Evolutionary conservation across 2,113 vertebrate species (phyloP).

Genomic region (Nesogale talazaci): DNA sequence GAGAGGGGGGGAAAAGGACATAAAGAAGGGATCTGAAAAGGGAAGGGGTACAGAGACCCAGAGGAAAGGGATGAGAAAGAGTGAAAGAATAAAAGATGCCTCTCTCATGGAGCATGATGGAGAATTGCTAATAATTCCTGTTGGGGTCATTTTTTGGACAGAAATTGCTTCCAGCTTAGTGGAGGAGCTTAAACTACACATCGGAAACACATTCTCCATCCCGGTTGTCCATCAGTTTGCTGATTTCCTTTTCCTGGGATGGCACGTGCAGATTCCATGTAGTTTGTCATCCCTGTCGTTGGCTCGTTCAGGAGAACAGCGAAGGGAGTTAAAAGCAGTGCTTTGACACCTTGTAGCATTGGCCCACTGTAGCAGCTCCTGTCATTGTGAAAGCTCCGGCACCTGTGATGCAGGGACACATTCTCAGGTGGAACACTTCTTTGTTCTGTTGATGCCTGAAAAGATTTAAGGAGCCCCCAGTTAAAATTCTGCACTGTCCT

Average conservation of each 20-base stretch:
- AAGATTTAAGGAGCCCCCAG: background rate
- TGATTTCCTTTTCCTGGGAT: background rate
- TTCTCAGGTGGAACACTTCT: background rate
- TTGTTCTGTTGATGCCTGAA: background rate
- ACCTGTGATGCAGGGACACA: background rate
- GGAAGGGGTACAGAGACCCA: background rate
- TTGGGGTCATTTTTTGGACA: background rate
- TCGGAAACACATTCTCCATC: background rate
- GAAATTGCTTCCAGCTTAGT: background rate
- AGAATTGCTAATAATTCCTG: background rate
- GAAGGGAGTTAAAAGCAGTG: background rate
- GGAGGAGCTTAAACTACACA: background rate
- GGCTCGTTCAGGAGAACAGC: background rate
- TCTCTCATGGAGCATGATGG: background rate
- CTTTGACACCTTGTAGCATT: background rate
- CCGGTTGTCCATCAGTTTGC: conserved; percentile 34
- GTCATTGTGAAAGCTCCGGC: background rate
- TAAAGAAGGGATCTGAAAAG: background rate
- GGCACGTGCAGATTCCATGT: background rate
- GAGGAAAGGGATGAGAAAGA: background rate
- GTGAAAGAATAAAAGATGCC: background rate
- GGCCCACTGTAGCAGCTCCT: background rate
- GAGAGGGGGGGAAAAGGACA: background rate
- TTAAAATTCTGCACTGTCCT: background rate
- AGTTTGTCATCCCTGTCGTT: background rate